Evolutionary conservation across 2,113 vertebrate genomes (phyloP).

Genomic region (Columba livia): DNA sequence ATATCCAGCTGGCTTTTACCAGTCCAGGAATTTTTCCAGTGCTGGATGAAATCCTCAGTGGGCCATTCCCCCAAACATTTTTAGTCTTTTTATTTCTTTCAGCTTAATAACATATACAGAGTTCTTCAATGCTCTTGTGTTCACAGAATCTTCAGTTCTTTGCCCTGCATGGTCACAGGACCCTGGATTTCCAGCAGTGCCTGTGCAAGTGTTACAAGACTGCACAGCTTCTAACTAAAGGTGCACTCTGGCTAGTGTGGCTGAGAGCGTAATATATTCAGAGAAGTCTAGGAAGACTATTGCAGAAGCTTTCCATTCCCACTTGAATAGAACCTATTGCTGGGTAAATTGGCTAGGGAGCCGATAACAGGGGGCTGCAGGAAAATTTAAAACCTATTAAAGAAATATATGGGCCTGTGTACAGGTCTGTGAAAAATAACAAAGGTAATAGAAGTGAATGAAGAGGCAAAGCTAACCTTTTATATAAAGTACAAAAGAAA

Average conservation of each 20-base stretch:
- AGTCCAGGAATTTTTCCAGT: not conserved
- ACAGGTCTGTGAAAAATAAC: not conserved
- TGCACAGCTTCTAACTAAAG: not conserved
- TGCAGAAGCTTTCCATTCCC: conserved; percentile 1
- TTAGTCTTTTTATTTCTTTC: not conserved
- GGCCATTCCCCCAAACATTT: not conserved
- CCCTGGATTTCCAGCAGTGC: not conserved
- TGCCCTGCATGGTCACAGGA: fast-evolving
- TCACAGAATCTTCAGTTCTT: not conserved
- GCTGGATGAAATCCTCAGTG: not conserved
- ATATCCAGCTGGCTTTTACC: not conserved
- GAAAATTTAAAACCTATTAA: conserved; percentile 5
- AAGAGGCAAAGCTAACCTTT: conserved; percentile 3
- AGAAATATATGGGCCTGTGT: not conserved
- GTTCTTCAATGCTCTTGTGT: not conserved
- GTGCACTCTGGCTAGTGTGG: not conserved
- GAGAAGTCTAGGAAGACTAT: not conserved
- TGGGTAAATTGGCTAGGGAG: not conserved
- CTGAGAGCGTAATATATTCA: not conserved
- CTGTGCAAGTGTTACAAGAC: not conserved
- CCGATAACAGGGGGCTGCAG: not conserved
- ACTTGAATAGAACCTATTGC: not conserved
- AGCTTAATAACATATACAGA: not conserved
- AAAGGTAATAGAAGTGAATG: not conserved
- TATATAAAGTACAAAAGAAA: not conserved